Base-by-base conservation (phyloP, 2,888 invertebrate genomes). In the Ephialtes manifestator region DNA sequence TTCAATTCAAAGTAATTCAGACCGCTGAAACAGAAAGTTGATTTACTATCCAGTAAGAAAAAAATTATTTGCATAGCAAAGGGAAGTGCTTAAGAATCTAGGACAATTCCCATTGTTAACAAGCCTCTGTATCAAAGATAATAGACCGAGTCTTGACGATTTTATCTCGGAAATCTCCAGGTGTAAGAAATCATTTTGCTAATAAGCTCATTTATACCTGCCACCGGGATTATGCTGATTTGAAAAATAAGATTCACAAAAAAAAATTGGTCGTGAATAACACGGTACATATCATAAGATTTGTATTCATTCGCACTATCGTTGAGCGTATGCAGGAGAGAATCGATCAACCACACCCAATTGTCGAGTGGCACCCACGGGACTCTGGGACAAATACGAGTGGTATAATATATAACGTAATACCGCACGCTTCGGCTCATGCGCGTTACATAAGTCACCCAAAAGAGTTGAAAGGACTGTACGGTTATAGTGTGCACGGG, bases 281-380 rank as follows among this genome's bases (percentile, higher is more conserved):
- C 20, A 51, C 35, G 65, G 31, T 46, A n/a, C 18, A 8, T 28
- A 67, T 58, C 68, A 20, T 60, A 46, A 77, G 51, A 81, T 80
- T 20, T 18, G 18, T 72, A 67, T 67, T 58, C 28, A 13, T 65
- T 39, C 10, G 39, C 63, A n/a, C 18, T 46, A 48, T 71, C 67
- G 13, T 48, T 58, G 31, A 31, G 74, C 28, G 63, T 65, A 46
- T 58, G 4, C 20, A 55, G 43, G 20, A 75, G 63, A 79, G 78
- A 79, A 81, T 79, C 84, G 78, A 85, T 85, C 78, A 81, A 79
- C 81, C 84, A 82, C 84, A 75, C 84, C 84, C 81, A 75, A 84
- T 79, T 75, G 55, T 79, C 70, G 39, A 35, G 75, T 55, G 75
- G 51, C 71, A 78, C 78, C 77, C 72, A 81, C 70, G 31, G 31